phyloP scores from a whole-genome alignment of 2,113 vertebrate species.

The Gila orcuttii region DNA sequence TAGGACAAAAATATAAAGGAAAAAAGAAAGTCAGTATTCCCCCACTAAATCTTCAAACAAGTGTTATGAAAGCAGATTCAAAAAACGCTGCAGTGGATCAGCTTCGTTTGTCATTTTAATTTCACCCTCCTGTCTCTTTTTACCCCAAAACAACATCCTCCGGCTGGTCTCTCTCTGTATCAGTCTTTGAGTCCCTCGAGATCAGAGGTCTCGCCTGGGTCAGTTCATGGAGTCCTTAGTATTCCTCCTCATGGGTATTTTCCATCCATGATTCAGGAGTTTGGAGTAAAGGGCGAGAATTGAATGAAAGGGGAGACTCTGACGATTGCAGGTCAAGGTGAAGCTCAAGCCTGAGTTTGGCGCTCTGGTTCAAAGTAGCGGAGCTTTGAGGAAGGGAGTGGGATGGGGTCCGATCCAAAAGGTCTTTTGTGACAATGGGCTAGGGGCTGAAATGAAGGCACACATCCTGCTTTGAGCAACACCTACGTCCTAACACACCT shows the following conservation, averaged over 20 bases:
- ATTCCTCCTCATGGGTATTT: constrained; percentile 81
- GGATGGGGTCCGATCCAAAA: constrained; percentile 68
- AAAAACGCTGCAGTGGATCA: constrained; percentile 86
- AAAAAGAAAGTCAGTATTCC: constrained; percentile 83
- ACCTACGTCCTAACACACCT: constrained; percentile 95
- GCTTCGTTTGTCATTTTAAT: constrained; percentile 86
- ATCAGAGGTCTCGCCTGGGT: constrained; percentile 84
- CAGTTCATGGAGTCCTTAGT: constrained; percentile 88
- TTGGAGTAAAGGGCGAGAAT: constrained; percentile 80
- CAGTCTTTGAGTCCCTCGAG: constrained; percentile 73
- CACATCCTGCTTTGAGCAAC: constrained; percentile 86
- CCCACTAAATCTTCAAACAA: constrained; percentile 87
- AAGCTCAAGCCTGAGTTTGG: constrained; percentile 47
- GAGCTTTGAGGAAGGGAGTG: constrained; percentile 54
- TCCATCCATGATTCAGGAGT: constrained; percentile 74
- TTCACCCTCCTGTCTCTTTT: constrained; percentile 65
- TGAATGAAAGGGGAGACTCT: constrained; percentile 60
- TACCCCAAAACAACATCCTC: constrained; percentile 77
- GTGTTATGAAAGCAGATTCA: constrained; percentile 84
- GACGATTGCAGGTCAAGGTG: constrained; percentile 81
- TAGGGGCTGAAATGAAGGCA: constrained; percentile 98
- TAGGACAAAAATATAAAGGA: constrained; percentile 49
- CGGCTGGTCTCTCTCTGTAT: constrained; percentile 67
- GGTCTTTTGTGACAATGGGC: constrained; percentile 92
- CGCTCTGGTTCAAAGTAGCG: constrained; percentile 35